Conservation (phyloP, 2,888 invertebrate species). For the Operophtera brumata region DNA sequence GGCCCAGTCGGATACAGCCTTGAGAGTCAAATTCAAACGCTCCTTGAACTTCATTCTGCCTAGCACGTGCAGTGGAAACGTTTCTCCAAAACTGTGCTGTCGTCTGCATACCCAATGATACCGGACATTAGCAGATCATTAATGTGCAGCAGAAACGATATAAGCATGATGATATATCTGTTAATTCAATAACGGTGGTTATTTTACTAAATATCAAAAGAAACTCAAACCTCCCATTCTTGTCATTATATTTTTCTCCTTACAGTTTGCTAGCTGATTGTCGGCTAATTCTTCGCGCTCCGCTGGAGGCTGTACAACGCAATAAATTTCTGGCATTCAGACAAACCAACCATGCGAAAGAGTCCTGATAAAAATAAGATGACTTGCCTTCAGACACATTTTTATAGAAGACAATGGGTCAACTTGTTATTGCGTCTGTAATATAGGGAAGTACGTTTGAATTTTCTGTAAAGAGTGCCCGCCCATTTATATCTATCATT, state of each 20-base stretch:
- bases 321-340: slow-evolving; percentile 76
- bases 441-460: slow-evolving; percentile 11
- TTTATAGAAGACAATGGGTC: slow-evolving; percentile 65
- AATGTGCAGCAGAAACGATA: too few relatives aligned
- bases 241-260: slow-evolving; percentile 13
- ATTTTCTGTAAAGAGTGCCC: not conserved
- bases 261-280: slow-evolving; percentile 48
- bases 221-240: slow-evolving; percentile 1
- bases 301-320: slow-evolving; percentile 70
- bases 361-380: slow-evolving; percentile 73
- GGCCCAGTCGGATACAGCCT: too few relatives aligned
- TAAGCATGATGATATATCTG: too few relatives aligned
- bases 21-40: too few relatives aligned
- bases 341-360: slow-evolving; percentile 68
- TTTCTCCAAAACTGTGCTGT: too few relatives aligned
- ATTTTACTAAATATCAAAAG: not conserved
- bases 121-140: too few relatives aligned
- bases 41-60: too few relatives aligned
- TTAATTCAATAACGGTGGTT: too few relatives aligned
- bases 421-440: slow-evolving; percentile 18
- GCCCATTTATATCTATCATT: too few relatives aligned
- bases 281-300: slow-evolving; percentile 71
- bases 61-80: too few relatives aligned
- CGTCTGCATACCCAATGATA: too few relatives aligned
- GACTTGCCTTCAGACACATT: slow-evolving; percentile 65